These are phyloP conservation scores for Campoplex nolae DNA, from an alignment of 2,888 invertebrate species.

Conservation along the genomic window DNA sequence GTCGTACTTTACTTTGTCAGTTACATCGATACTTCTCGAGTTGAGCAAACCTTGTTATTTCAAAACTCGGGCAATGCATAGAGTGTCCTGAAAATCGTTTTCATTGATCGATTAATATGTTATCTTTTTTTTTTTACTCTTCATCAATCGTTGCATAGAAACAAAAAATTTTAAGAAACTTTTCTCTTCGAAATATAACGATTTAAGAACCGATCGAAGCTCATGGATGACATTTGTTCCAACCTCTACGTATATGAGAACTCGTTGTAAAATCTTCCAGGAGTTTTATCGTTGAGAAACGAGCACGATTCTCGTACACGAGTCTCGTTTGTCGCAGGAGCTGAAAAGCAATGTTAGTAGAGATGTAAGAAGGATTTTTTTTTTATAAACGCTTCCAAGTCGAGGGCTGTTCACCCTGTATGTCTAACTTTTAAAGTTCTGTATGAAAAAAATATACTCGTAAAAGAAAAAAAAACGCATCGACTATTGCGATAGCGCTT, in stretches of 20 bases:
- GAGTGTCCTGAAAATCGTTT: background rate
- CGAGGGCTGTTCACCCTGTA: background rate
- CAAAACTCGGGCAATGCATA: background rate
- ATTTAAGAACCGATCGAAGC: too few species aligned
- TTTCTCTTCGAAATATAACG: background rate
- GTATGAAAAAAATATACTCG: background rate
- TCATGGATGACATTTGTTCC: background rate
- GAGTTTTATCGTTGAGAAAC: background rate
- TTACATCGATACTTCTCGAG: slow-evolving; percentile 21
- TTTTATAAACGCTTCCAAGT: background rate
- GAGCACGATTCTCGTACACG: background rate
- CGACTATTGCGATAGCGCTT: slow-evolving; percentile 1
- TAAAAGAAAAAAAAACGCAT: background rate
- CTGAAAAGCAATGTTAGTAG: slow-evolving; percentile 3
- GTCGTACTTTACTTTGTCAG: slow-evolving; percentile 32
- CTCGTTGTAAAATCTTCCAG: background rate
- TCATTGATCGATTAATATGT: background rate
- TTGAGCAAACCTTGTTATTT: background rate
- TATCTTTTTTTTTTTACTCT: too few species aligned
- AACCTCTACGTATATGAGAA: background rate
- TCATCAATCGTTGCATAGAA: too few species aligned
- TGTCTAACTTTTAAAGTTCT: background rate
- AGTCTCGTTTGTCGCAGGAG: background rate
- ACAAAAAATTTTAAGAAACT: too few species aligned
- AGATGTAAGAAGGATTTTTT: slow-evolving; percentile 31